phyloP scores from a whole-genome alignment of 1,140 invertebrate species.

The Drosophila watanabei region DNA sequence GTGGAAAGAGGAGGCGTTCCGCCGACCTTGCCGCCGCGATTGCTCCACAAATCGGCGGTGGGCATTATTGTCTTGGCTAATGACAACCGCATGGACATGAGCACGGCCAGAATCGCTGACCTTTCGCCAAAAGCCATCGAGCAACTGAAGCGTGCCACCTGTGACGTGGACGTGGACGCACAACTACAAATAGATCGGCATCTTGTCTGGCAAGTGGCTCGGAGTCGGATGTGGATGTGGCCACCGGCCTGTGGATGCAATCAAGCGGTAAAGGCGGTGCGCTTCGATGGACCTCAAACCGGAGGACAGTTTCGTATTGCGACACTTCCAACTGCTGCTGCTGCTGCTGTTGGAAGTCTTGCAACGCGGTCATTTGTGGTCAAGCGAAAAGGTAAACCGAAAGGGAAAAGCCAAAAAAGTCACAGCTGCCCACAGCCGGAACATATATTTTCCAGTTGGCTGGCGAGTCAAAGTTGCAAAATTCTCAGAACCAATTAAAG shows the following conservation, averaged over 20 bases:
- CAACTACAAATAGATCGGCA: constrained; percentile 33
- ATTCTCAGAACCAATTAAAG: constrained; percentile 27
- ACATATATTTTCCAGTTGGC: constrained; percentile 64
- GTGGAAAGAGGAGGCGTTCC: constrained; percentile 5
- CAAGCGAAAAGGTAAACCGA: constrained; percentile 4
- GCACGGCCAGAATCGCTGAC: constrained; percentile 60
- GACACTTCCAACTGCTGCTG: constrained; percentile 57
- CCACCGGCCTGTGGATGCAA: constrained; percentile 58
- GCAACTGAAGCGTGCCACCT: constrained; percentile 52
- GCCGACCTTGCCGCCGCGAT: constrained; percentile 55
- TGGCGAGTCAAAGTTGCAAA: constrained; percentile 45
- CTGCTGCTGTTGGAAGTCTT: constrained; percentile 28
- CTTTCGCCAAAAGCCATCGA: constrained; percentile 49
- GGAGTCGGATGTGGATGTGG: constrained; percentile 39
- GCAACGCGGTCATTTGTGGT: constrained; percentile 39
- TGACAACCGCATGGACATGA: constrained; percentile 30
- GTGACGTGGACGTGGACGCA: constrained; percentile 19
- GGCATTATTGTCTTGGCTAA: constrained; percentile 50
- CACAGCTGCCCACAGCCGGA: constrained; percentile 50
- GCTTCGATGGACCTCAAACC: constrained; percentile 64
- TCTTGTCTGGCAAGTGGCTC: constrained; percentile 25
- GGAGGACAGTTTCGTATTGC: constrained; percentile 56
- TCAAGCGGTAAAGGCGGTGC: constrained; percentile 68
- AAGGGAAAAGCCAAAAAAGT: constrained; percentile 31
- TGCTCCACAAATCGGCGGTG: constrained; percentile 49